phyloP scores from a whole-genome alignment of 2,888 invertebrate species.

The Ceramica pisi region DNA sequence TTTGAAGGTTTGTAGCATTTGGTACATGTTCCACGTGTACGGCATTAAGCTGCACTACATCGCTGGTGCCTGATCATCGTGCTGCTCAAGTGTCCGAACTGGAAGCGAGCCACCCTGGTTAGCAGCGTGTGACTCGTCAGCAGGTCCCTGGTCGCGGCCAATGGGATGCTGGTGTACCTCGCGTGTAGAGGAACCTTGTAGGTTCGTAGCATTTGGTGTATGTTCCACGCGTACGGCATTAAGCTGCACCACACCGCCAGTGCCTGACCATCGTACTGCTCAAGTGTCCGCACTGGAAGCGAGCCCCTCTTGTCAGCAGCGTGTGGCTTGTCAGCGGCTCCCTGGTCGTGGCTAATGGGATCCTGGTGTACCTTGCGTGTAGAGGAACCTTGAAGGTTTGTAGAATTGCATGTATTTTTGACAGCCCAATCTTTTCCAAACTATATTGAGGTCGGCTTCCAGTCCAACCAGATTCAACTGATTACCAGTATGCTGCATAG shows the following conservation, averaged over 20 bases:
- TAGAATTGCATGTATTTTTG: background rate
- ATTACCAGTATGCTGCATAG: no score
- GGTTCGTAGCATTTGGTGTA: no score
- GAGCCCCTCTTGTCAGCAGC: conserved; percentile 73
- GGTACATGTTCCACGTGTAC: no score
- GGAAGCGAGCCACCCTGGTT: conserved; percentile 75
- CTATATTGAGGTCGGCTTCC: no score
- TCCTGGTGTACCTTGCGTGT: conserved; percentile 84
- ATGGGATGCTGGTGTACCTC: conserved; percentile 83
- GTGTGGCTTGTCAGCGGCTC: conserved; percentile 82
- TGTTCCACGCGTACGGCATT: no score
- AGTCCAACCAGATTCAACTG: no score
- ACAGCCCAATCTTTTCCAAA: no score
- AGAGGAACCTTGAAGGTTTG: conserved; percentile 77
- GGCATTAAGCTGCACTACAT: conserved; percentile 89
- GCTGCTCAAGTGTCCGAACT: conserved; percentile 80
- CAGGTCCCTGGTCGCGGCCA: conserved; percentile 79
- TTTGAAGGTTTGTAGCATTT: conserved; percentile 65
- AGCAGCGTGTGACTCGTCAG: conserved; percentile 79
- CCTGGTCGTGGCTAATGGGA: conserved; percentile 80
- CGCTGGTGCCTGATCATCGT: conserved; percentile 81
- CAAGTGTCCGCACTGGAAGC: conserved; percentile 81
- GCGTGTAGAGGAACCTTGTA: no score
- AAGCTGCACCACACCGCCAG: conserved; percentile 85
- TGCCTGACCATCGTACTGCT: conserved; percentile 81